Conservation (phyloP, 2,797 vertebrate genomes). For the Sebastolobus alascanus region DNA sequence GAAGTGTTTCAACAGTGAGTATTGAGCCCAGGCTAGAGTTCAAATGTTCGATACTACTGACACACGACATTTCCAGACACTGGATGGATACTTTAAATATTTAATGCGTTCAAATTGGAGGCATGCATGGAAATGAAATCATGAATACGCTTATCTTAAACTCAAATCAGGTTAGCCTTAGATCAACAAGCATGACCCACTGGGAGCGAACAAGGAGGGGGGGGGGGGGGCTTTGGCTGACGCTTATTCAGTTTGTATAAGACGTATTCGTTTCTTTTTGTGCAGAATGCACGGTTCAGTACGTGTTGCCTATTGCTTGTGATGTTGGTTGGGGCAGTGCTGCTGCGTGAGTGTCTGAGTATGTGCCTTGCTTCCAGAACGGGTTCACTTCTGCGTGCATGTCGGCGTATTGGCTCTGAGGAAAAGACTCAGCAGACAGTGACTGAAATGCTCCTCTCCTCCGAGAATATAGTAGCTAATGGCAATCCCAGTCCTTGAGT, state of each 20-base stretch:
- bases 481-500: slow-evolving; percentile 75
- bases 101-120: slow-evolving; percentile 78
- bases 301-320: slow-evolving; percentile 53
- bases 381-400: slow-evolving; percentile 56
- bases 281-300: slow-evolving; percentile 34
- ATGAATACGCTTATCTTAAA: slow-evolving; percentile 83
- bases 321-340: slow-evolving; percentile 31
- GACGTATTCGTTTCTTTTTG: slow-evolving; percentile 47
- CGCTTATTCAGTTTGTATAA: slow-evolving; percentile 46
- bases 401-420: slow-evolving; percentile 59
- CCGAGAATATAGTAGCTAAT: slow-evolving; percentile 72
- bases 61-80: slow-evolving; percentile 53
- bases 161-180: slow-evolving; percentile 64
- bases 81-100: slow-evolving; percentile 69
- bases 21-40: slow-evolving; percentile 44
- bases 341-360: slow-evolving; percentile 34
- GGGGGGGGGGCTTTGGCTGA: slow-evolving; percentile 12
- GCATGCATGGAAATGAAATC: slow-evolving; percentile 84
- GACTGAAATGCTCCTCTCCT: slow-evolving; percentile 66
- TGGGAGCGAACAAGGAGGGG: slow-evolving; percentile 25
- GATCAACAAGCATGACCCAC: slow-evolving; percentile 73
- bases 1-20: slow-evolving; percentile 16
- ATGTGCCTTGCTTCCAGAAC: slow-evolving; percentile 61
- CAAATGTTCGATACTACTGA: slow-evolving; percentile 59
- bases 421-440: slow-evolving; percentile 70